Conservation (phyloP, 2,113 vertebrate species). For the Scortum barcoo region DNA sequence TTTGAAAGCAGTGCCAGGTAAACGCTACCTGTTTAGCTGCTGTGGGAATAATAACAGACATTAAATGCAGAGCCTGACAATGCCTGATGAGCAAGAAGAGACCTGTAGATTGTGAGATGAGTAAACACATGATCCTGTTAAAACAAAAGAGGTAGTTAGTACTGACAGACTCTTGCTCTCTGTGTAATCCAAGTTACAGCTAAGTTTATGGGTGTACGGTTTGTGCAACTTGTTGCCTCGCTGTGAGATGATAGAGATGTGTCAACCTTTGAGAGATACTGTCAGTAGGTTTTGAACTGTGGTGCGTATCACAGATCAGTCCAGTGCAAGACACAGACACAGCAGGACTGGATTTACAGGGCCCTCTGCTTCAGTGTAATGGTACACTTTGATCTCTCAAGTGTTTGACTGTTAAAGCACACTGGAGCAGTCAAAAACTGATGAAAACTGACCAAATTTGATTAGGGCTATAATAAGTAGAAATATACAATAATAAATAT, state of each 20-base stretch:
- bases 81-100: neutral
- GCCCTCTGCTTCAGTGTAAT: neutral
- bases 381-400: neutral
- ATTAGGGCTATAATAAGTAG: too few relatives aligned
- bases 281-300: neutral
- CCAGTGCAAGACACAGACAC: neutral
- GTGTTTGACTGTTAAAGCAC: neutral
- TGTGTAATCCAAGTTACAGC: neutral
- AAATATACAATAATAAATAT: too few relatives aligned
- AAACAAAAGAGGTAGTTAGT: neutral
- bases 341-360: neutral
- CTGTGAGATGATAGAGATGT: neutral
- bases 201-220: neutral
- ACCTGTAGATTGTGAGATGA: too few relatives aligned
- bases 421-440: neutral
- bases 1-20: too few relatives aligned
- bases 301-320: neutral
- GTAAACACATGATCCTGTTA: too few relatives aligned
- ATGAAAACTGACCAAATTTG: too few relatives aligned
- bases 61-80: neutral
- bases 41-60: neutral
- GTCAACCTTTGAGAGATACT: neutral
- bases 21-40: neutral
- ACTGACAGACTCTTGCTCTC: neutral
- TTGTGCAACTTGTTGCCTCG: neutral